phyloP scores from a whole-genome alignment of 2,113 vertebrate species.

The Nycticebus coucang region DNA sequence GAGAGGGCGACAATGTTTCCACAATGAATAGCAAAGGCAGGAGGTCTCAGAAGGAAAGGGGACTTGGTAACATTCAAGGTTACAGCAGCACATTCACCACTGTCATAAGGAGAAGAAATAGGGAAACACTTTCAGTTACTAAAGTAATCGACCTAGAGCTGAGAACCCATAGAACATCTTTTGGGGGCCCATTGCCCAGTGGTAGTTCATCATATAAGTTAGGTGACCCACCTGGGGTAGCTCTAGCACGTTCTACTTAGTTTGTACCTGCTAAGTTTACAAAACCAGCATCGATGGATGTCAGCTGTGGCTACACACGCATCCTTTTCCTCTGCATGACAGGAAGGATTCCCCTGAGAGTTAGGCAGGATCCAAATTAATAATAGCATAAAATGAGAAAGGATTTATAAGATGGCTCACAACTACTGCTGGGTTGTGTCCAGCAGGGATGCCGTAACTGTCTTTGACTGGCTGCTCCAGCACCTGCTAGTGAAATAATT shows the following conservation, averaged over 20 bases:
- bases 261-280: background rate
- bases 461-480: background rate
- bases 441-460: background rate
- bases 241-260: slow-evolving; percentile 37
- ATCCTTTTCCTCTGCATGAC: background rate
- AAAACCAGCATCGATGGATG: background rate
- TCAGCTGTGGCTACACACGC: background rate
- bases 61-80: background rate
- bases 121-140: background rate
- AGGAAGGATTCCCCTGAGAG: background rate
- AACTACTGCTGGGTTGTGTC: background rate
- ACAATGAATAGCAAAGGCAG: background rate
- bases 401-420: background rate
- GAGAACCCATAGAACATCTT: background rate
- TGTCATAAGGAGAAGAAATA: background rate
- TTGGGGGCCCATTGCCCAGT: background rate
- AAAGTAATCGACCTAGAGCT: background rate
- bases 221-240: slow-evolving; percentile 18
- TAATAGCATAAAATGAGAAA: background rate
- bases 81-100: background rate
- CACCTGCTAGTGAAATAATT: background rate
- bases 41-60: background rate
- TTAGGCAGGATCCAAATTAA: background rate
- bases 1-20: background rate
- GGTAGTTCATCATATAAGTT: background rate